Conservation (phyloP, 2,797 vertebrate species). For the Sebastiscus tertius region DNA sequence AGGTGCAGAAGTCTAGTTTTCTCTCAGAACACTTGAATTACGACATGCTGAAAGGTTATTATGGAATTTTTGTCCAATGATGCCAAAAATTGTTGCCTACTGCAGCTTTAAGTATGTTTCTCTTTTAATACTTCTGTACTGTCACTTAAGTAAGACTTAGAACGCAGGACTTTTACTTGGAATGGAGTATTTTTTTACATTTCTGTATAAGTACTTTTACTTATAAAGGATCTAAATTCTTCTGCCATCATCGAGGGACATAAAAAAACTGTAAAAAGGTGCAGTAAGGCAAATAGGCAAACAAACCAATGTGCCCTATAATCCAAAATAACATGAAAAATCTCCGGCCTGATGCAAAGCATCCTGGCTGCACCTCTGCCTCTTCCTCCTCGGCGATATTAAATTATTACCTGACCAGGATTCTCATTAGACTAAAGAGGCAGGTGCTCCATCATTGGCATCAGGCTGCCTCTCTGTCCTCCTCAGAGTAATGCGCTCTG, state of each 20-base stretch:
- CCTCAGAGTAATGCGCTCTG: conserved; percentile 42
- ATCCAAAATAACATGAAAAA: conserved; percentile 48
- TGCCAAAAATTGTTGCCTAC: no score
- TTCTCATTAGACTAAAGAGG: conserved; percentile 72
- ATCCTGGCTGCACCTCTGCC: conserved; percentile 31
- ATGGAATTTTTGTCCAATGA: no score
- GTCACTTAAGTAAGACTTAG: background rate
- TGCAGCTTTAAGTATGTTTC: background rate
- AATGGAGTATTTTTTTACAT: background rate
- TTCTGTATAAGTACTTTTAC: background rate
- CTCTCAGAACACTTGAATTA: no score
- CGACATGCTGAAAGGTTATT: no score
- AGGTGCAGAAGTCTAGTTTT: no score
- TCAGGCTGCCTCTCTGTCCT: conserved; percentile 37
- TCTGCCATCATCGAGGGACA: background rate
- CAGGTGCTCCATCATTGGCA: conserved; percentile 66
- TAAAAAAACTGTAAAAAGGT: background rate
- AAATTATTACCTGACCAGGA: conserved; percentile 65
- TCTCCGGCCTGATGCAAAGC: conserved; percentile 18
- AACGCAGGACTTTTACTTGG: background rate
- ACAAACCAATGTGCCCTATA: conserved; percentile 9
- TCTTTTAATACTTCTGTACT: background rate
- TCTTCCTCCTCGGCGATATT: conserved; percentile 52
- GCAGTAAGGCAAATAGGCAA: background rate
- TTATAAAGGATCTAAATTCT: background rate